A percentile compares a stretch with the other conserved stretches of the same genome.
These are phyloP conservation scores for Poecilus cupreus DNA, from an alignment of 2,888 invertebrate species.

Conservation along the genomic window DNA sequence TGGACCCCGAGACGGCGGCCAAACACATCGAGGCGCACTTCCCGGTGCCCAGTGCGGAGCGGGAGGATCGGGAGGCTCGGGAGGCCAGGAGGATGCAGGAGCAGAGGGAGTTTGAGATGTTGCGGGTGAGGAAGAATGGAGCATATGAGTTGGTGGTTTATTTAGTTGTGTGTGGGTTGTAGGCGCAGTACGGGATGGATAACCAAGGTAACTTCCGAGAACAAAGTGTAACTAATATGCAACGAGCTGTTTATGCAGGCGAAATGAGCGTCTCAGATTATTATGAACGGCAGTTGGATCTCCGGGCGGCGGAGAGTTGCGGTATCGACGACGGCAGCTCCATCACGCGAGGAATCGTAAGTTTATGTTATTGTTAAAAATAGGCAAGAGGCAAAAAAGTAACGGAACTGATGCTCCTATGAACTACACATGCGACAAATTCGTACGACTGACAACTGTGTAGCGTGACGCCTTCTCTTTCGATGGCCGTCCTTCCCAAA, in stretches of 20 bases:
- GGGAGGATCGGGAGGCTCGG: conserved; percentile 71
- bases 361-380: conserved; percentile 40
- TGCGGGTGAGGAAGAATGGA: conserved; percentile 73
- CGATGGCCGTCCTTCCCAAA: no score
- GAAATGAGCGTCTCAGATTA: conserved; percentile 90
- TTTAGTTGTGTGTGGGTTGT: conserved; percentile 67
- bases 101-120: conserved; percentile 86
- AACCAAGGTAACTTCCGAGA: conserved; percentile 88
- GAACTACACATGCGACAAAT: no score
- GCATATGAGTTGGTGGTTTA: no score
- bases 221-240: conserved; percentile 86
- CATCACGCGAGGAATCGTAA: conserved; percentile 82
- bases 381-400: no score
- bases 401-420: no score
- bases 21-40: conserved; percentile 93
- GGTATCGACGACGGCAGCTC: conserved; percentile 90
- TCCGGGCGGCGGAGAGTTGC: conserved; percentile 83
- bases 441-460: no score
- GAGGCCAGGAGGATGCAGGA: conserved; percentile 84
- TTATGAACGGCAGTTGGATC: conserved; percentile 86
- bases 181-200: conserved; percentile 91
- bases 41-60: conserved; percentile 73
- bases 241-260: conserved; percentile 89
- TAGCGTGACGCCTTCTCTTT: no score
- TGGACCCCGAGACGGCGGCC: conserved; percentile 79